Base-by-base conservation (phyloP, 2,797 vertebrate species). In the Amblyopsis hoosieri region DNA sequence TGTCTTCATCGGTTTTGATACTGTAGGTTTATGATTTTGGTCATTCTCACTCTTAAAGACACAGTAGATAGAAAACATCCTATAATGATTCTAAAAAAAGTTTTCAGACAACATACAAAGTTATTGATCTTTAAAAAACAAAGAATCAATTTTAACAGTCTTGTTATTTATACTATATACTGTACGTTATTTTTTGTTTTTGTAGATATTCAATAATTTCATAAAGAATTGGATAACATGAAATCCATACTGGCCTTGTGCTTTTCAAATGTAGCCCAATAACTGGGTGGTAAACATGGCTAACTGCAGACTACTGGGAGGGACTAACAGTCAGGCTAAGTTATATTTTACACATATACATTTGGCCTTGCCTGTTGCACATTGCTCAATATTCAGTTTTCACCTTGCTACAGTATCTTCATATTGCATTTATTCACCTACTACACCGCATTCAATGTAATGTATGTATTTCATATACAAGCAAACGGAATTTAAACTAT, bases 71-170 rank as follows among this genome's bases (percentile, higher is more conserved):
- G 83, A 93, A 93, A 92, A 93, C 67, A 74, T 82, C 57, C 80
- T 90, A 84, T 75, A 90, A 85, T 81, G 70, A 85, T 84, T 80
- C 87, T 93, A 89, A 91, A 91, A 93, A 91, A 92, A 81, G 67
- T 82, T 8, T 80, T 87, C 67, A 76, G 77, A 92, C 83, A 72
- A 87, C 90, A 91, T 92, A 92, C 74, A 92, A 92, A 90, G 87
- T 89, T 90, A 85, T 87, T 91, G 82, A 87, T 90, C 82, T 89
- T 91, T 90, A 92, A 81, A 93, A 93, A 90, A 91, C 82, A 90
- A 91, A 87, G 76, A 90, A 89, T 88, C 86, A 91, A 80, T 87
- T 87, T 80, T 93, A 93, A 93, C 93, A 93, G 93, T 94, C 92
- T 90, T 77, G 85, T 85, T 89, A 90, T 75, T 63, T 88, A 66